Base-by-base conservation (phyloP, 2,113 vertebrate genomes). In the Cololabis saira region DNA sequence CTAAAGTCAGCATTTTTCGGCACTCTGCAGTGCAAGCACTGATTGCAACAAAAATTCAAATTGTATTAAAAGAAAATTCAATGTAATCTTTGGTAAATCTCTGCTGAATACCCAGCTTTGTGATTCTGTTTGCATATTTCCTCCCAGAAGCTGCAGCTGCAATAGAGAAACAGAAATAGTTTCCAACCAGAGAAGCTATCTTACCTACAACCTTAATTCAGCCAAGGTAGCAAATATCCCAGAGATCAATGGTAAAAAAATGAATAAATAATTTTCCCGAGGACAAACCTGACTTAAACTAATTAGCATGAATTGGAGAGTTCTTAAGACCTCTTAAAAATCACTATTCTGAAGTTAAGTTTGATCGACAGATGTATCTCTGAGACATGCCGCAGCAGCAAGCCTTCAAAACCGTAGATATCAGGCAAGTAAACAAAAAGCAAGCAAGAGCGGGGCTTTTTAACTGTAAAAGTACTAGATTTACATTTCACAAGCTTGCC, bases 181-280 rank as follows among this genome's bases (percentile, higher is more conserved):
- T 73, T 68, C 51, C 45, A 60, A 61, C 63, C 24, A 60, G 19
- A 57, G 71, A 44, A 48, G 27, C n/a, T 40, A 76, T 78, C 66
- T 57, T 71, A 40, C 51, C 57, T 67, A 58, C 80, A 68, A 81
- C 61, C 48, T 78, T 81, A 61, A 78, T 73, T 65, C 30, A 67
- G 22, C 62, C 68, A 71, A 55, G 1, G 60, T 48, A 78, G 67
- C 53, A 65, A 17, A 58, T 81, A 61, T 61, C 43, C 44, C 52
- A 24, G 40, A 55, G 50, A 69, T 64, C 24, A 27, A 37, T 66
- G 58, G 67, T 44, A 8, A 64, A 37, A 37, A 37, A 37, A 37
- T 9, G 33, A 4, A 37, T 37, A 71, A 62, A 58, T 51, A 40
- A 27, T 67, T 67, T 76, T 57, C 10, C 45, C 27, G 62, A 59